phyloP scores from a whole-genome alignment of 2,113 vertebrate genomes.

The Melanocharis versteri region DNA sequence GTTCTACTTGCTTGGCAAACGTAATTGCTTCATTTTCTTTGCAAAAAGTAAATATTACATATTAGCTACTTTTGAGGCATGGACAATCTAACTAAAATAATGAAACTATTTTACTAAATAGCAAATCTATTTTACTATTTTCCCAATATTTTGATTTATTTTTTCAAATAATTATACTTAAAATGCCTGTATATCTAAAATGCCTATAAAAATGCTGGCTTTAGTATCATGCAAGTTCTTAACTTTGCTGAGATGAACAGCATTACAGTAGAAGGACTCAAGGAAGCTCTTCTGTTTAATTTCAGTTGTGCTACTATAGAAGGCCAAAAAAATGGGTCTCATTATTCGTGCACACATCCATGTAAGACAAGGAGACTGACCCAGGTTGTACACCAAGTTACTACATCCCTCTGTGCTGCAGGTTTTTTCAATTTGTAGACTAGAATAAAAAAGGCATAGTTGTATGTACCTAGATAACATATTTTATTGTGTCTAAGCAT shows the following conservation, averaged over 20 bases:
- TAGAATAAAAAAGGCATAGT: background rate
- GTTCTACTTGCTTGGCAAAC: background rate
- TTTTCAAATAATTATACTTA: background rate
- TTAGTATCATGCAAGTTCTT: background rate
- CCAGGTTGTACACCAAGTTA: background rate
- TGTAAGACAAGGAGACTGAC: background rate
- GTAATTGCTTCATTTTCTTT: background rate
- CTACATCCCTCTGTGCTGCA: background rate
- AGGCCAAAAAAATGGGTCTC: background rate
- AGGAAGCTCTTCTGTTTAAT: background rate
- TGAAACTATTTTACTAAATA: background rate
- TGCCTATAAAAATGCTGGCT: background rate
- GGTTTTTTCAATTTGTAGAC: background rate
- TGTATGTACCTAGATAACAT: background rate
- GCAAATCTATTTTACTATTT: background rate
- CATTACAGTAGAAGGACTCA: background rate
- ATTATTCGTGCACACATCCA: background rate
- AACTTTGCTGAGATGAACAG: background rate
- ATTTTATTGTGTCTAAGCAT: background rate
- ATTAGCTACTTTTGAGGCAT: background rate
- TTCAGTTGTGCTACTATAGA: background rate
- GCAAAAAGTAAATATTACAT: background rate
- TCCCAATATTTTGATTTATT: background rate
- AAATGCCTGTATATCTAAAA: background rate
- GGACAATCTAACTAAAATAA: background rate